phyloP scores from a whole-genome alignment of 2,888 invertebrate genomes.

The Platerodrilus igneus region DNA sequence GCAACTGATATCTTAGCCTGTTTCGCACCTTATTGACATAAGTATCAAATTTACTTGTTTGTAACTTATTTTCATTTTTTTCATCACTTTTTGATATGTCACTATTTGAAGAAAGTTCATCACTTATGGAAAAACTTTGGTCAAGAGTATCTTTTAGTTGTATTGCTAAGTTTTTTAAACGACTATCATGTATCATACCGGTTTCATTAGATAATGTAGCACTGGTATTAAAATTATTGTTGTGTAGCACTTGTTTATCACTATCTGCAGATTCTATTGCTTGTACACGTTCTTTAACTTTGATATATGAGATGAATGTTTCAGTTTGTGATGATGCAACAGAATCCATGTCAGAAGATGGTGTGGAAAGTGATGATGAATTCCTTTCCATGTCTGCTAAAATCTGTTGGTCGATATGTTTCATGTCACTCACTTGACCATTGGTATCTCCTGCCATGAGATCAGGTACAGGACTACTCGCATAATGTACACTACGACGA shows the following conservation, averaged over 20 bases:
- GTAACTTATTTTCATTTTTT: conserved; percentile 22
- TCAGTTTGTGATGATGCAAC: conserved; percentile 43
- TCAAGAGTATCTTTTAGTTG: conserved; percentile 36
- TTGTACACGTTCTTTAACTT: conserved; percentile 11
- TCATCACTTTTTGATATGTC: conserved; percentile 20
- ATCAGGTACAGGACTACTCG: conserved; percentile 43
- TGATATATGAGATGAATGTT: background rate
- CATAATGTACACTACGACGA: conserved; percentile 46
- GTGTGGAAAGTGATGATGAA: conserved; percentile 30
- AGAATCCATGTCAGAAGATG: conserved; percentile 49
- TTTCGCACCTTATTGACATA: conserved; percentile 48
- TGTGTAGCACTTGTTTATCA: conserved; percentile 4
- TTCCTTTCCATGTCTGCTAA: too few species aligned
- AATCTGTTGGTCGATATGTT: conserved; percentile 16
- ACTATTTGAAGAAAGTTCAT: conserved; percentile 3
- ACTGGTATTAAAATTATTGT: conserved; percentile 6
- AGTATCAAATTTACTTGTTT: conserved; percentile 38
- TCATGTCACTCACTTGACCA: conserved; percentile 16
- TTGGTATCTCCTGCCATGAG: conserved; percentile 8
- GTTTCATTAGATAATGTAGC: conserved; percentile 3
- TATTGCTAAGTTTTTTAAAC: conserved; percentile 36
- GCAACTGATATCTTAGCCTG: conserved; percentile 6
- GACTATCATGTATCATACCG: conserved; percentile 14
- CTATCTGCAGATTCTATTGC: conserved; percentile 12
- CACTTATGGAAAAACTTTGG: conserved; percentile 28